Evolutionary conservation across 2,113 vertebrate genomes (phyloP), one percentile per base, ranked within the genome.

Genomic region (Butastur rufipennis): DNA sequence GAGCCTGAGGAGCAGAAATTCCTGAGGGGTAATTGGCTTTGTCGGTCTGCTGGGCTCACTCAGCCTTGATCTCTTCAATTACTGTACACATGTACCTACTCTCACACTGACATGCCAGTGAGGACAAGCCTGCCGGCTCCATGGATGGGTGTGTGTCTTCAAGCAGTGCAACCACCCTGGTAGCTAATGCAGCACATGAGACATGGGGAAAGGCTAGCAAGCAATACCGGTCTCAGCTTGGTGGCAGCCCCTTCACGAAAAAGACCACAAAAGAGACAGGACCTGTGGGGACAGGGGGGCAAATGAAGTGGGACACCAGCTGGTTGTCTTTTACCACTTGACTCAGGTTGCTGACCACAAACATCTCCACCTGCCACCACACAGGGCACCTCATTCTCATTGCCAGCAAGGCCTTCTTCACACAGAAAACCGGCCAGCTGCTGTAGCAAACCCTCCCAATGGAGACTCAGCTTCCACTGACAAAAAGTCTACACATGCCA

Each of bases 61-160:
- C 95, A 91, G 96, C 97, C 97, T 98, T 97, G 96, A 97, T 97
- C 97, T 97, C 96, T 96, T 95, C 97, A 98, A 97, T 98, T 97
- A 97, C 88, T 93, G 90, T 73, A 84, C 2, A 32, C 95, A 95
- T 71, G 68, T 97, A 91, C 65, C 95, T 95, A 36, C 88, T 93
- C 84, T 97, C 91, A 90, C 36, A 34, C 78, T 87, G 93, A 53
- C 95, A 90, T 7, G 16, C 63, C 1, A 2, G 61, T 40, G 72
- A 94, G 94, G 95, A 93, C 93, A 96, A 85, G 70, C 87, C 89
- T 73, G 85, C 34, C 0, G 1, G 86, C 86, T 95, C 92, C 32
- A 63, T 88, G 94, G 88, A 95, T 93, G 96, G 94, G 16, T 94
- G 88, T 22, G 0, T 59, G 90, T 91, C 93, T 95, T 93, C 91